Evolutionary conservation across 2,888 invertebrate species (phyloP).

Genomic region (Ormyrus nitidulus): DNA sequence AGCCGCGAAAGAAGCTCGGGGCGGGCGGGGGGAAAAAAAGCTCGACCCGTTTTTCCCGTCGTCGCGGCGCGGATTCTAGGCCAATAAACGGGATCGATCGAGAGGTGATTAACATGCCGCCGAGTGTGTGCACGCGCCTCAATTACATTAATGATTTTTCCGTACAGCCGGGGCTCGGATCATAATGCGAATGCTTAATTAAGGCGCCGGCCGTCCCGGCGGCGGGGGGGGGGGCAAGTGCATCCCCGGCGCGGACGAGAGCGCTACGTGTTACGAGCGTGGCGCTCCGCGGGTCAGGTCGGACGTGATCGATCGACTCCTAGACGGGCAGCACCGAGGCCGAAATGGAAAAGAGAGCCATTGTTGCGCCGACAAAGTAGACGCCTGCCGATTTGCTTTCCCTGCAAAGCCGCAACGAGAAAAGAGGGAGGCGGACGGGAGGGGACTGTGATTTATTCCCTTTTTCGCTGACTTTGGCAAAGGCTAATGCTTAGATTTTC

Average conservation of each 20-base stretch:
- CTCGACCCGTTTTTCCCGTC: slow-evolving; percentile 17
- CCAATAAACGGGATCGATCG: slow-evolving; percentile 48
- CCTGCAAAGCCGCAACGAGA: too few species aligned
- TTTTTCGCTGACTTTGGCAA: too few species aligned
- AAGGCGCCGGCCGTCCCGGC: background rate
- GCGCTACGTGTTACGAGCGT: background rate
- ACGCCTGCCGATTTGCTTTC: too few species aligned
- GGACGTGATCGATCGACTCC: slow-evolving; percentile 6
- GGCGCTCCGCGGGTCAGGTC: background rate
- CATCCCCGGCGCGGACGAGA: slow-evolving; percentile 16
- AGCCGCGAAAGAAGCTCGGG: too few species aligned
- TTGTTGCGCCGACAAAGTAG: background rate
- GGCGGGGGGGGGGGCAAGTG: background rate
- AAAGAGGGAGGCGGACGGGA: too few species aligned
- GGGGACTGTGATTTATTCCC: too few species aligned
- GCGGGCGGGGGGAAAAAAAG: background rate
- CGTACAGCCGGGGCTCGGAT: slow-evolving; percentile 2
- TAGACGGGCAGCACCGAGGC: background rate
- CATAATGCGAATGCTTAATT: slow-evolving; percentile 34
- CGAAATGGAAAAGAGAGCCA: background rate
- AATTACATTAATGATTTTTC: slow-evolving; percentile 41
- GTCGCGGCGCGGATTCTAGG: slow-evolving; percentile 36
- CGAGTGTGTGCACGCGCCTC: background rate
- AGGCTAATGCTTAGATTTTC: too few species aligned
- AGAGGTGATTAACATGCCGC: slow-evolving; percentile 36